These are phyloP conservation scores for Ischnus inquisitorius DNA, from an alignment of 2,888 invertebrate species.

Conservation along the genomic window DNA sequence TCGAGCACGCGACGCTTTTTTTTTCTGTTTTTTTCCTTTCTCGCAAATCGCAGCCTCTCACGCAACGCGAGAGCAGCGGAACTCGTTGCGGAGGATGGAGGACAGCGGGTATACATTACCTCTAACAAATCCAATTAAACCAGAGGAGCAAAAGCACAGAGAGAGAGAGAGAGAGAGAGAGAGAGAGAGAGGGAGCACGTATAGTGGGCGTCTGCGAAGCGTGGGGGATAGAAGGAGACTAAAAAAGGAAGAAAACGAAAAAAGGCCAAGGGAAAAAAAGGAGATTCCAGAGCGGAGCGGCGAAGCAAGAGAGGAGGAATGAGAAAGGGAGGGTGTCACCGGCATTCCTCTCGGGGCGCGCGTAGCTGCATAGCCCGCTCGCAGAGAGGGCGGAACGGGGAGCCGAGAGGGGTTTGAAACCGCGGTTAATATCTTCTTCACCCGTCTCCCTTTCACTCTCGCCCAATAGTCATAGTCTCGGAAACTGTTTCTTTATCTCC, in stretches of 20 bases:
- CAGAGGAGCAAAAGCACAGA: constrained; percentile 70
- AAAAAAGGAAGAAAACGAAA: constrained; percentile 38
- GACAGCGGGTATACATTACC: constrained; percentile 75
- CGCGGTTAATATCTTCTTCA: constrained; percentile 21
- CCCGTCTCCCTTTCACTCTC: constrained; percentile 33
- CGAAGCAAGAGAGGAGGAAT: constrained; percentile 34
- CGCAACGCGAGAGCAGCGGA: constrained; percentile 4
- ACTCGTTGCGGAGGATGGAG: constrained; percentile 19
- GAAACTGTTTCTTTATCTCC: constrained; percentile 11
- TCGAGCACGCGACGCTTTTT: background rate
- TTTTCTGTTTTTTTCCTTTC: background rate
- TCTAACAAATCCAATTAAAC: constrained; percentile 80
- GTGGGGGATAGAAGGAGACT: constrained; percentile 10
- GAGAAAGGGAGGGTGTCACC: constrained; percentile 11
- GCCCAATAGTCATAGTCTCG: background rate
- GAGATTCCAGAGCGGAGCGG: constrained; percentile 63
- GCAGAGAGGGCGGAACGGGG: background rate
- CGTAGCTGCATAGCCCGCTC: constrained; percentile 9
- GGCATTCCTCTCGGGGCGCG: constrained; percentile 24
- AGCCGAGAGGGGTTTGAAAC: constrained; percentile 5
- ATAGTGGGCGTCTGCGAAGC: background rate
- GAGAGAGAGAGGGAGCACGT: constrained; percentile 42
- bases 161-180: constrained; percentile 58
- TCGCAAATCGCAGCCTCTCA: constrained; percentile 59
- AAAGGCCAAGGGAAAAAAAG: constrained; percentile 39